phyloP scores from a whole-genome alignment of 2,797 vertebrate species.

The Lepus townsendii region DNA sequence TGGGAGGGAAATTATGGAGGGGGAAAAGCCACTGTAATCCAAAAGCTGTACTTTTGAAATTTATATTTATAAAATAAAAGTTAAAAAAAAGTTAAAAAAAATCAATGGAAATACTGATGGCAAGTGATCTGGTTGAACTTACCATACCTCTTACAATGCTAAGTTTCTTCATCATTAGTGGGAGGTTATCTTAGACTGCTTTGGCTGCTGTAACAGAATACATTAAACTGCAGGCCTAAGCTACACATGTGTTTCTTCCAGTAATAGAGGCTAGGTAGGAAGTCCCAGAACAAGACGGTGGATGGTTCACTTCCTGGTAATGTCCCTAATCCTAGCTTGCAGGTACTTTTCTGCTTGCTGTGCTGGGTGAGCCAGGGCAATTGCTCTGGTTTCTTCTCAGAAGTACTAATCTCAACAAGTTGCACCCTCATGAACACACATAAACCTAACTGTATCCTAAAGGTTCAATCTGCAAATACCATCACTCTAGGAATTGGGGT shows the following conservation, averaged over 20 bases:
- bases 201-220: neutral
- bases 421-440: neutral
- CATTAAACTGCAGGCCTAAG: neutral
- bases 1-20: no score
- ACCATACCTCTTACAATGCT: neutral
- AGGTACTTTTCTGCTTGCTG: neutral
- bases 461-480: neutral
- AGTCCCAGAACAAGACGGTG: neutral
- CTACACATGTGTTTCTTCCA: neutral
- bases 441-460: neutral
- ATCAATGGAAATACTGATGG: neutral
- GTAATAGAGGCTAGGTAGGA: fast-evolving
- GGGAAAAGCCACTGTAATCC: no score
- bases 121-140: neutral
- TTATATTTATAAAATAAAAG: no score
- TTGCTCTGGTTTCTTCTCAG: neutral
- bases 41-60: no score
- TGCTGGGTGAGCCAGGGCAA: neutral
- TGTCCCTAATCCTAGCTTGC: neutral
- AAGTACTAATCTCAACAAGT: neutral
- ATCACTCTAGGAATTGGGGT: no score
- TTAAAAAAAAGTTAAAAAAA: no score
- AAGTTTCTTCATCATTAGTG: neutral
- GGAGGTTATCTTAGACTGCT: neutral
- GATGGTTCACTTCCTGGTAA: neutral